Conservation (phyloP, 2,797 vertebrate species). For the Rostrhamus sociabilis region DNA sequence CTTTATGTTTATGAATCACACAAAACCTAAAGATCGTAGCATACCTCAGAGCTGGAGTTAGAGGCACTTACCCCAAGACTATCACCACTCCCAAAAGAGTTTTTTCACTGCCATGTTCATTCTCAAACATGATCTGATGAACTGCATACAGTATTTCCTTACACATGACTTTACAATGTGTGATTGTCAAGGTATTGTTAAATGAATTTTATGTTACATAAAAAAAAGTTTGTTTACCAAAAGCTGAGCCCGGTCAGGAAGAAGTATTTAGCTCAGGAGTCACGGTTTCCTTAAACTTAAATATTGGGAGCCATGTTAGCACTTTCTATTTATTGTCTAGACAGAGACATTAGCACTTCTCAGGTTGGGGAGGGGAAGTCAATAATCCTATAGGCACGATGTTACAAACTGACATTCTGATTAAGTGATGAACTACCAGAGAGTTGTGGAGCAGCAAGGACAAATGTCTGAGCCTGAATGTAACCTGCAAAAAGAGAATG, state of each 20-base stretch:
- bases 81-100: neutral
- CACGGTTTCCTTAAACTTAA: neutral
- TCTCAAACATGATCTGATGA: neutral
- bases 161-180: fast-evolving
- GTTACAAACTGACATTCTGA: neutral
- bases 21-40: neutral
- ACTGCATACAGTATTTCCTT: neutral
- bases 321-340: neutral
- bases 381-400: neutral
- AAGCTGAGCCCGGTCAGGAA: neutral
- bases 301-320: fast-evolving
- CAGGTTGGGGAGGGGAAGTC: neutral
- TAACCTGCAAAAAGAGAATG: neutral
- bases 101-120: neutral
- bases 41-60: neutral
- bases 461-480: neutral
- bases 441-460: neutral
- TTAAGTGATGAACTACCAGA: neutral
- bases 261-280: neutral
- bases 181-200: neutral
- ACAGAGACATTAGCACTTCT: neutral
- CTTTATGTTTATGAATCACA: neutral
- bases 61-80: neutral
- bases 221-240: neutral
- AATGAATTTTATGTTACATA: neutral